These are phyloP conservation scores for Falco concolor DNA, from an alignment of 2,797 vertebrate species.

Conservation along the genomic window DNA sequence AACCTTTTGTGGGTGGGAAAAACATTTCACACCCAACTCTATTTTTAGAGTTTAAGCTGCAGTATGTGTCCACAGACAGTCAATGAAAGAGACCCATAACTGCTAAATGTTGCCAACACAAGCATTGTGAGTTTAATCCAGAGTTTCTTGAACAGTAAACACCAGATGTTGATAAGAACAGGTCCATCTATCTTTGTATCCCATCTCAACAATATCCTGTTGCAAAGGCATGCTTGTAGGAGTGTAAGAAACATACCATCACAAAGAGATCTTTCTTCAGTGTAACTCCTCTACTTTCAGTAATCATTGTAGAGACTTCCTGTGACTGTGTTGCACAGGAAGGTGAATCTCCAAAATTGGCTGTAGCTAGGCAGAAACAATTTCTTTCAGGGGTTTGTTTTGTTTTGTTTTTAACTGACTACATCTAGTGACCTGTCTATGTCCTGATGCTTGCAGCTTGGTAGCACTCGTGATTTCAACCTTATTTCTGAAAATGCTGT, in stretches of 20 bases:
- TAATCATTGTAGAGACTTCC: neutral
- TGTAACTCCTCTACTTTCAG: neutral
- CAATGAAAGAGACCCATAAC: neutral
- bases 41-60: neutral
- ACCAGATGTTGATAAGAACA: neutral
- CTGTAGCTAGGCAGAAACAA: neutral
- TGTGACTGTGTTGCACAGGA: neutral
- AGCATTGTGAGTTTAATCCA: neutral
- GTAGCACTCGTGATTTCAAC: neutral
- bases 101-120: neutral
- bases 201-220: neutral
- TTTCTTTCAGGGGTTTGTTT: neutral
- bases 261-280: neutral
- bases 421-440: neutral
- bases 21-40: neutral
- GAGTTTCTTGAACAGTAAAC: neutral
- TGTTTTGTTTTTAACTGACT: neutral
- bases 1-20: neutral
- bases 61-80: neutral
- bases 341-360: neutral
- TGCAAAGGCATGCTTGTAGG: neutral
- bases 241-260: neutral
- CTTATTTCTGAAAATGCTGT: neutral
- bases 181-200: neutral
- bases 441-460: neutral